Percentiles rank a stretch among this genome's conserved stretches.
phyloP scores from a whole-genome alignment of 2,888 invertebrate species.

The Phyllotreta cruciferae region DNA sequence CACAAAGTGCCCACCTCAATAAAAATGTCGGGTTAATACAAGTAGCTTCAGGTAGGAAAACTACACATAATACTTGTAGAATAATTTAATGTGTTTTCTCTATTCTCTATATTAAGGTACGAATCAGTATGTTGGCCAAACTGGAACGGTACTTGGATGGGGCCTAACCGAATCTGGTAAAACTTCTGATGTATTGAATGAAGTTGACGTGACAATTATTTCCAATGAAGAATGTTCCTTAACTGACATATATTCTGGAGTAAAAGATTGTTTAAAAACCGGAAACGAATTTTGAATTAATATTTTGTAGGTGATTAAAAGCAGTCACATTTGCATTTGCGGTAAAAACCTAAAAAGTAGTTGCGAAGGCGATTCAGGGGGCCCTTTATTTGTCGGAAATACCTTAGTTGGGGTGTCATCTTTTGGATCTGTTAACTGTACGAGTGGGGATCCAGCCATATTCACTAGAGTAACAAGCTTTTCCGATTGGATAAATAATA shows the following conservation, averaged over 20 bases:
- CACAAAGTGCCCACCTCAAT: constrained; percentile 33
- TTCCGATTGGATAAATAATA: constrained; percentile 36
- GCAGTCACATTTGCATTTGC: constrained; percentile 38
- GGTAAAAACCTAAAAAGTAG: constrained; percentile 36
- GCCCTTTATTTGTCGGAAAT: constrained; percentile 39
- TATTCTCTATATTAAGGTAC: too few species aligned
- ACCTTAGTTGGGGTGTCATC: constrained; percentile 43
- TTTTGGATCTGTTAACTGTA: constrained; percentile 37
- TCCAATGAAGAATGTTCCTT: constrained; percentile 30
- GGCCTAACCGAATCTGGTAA: constrained; percentile 29
- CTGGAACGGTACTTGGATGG: constrained; percentile 37
- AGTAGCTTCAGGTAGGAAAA: constrained; percentile 26
- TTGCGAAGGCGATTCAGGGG: constrained; percentile 44
- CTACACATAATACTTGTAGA: too few species aligned
- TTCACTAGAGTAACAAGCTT: constrained; percentile 39
- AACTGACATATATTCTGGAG: not conserved
- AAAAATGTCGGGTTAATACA: constrained; percentile 30
- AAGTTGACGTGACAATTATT: constrained; percentile 31
- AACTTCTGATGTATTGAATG: constrained; percentile 26
- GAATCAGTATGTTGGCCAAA: constrained; percentile 13
- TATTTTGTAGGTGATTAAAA: constrained; percentile 28
- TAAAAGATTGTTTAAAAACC: not conserved
- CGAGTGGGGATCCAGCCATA: constrained; percentile 36
- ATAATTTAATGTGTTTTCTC: too few species aligned
- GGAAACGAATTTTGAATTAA: not conserved